Conservation (phyloP, 2,113 vertebrate species). For the Silurus asotus region DNA sequence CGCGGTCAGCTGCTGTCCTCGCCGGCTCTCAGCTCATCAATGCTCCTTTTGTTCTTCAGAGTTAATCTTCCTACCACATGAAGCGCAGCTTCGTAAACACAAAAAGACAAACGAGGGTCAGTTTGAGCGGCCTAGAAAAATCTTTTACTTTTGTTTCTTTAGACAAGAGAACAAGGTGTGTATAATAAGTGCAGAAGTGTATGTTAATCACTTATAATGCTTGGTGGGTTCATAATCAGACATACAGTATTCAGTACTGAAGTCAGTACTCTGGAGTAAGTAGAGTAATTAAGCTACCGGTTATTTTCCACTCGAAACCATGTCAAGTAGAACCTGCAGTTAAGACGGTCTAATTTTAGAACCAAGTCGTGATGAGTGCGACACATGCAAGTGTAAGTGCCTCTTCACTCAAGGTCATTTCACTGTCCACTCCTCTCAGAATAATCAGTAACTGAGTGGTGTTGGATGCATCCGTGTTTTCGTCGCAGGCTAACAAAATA, state of each 20-base stretch:
- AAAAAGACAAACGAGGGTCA: conserved; percentile 29
- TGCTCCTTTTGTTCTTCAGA: conserved; percentile 65
- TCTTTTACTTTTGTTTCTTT: not conserved
- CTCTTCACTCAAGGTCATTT: too few species aligned
- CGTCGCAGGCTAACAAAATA: too few species aligned
- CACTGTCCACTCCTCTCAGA: too few species aligned
- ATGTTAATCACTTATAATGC: conserved; percentile 1
- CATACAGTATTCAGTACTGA: not conserved
- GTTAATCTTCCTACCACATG: conserved; percentile 44
- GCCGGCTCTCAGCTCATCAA: conserved; percentile 57
- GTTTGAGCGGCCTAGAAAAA: not conserved
- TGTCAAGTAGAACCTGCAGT: not conserved
- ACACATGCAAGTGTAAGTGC: not conserved
- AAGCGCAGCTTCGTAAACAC: conserved; percentile 39
- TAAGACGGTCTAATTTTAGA: not conserved
- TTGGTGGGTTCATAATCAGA: not conserved
- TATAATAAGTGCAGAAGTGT: not conserved
- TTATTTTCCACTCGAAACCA: not conserved
- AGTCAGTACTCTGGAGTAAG: not conserved
- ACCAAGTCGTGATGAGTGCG: not conserved
- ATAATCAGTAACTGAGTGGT: too few species aligned
- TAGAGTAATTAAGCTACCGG: not conserved
- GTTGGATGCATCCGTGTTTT: too few species aligned
- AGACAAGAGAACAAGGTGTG: not conserved
- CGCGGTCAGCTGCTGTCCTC: conserved; percentile 55